Evolutionary conservation across 2,797 vertebrate genomes (phyloP), one percentile per base, ranked within the genome.

Genomic region (Falco columbarius): DNA sequence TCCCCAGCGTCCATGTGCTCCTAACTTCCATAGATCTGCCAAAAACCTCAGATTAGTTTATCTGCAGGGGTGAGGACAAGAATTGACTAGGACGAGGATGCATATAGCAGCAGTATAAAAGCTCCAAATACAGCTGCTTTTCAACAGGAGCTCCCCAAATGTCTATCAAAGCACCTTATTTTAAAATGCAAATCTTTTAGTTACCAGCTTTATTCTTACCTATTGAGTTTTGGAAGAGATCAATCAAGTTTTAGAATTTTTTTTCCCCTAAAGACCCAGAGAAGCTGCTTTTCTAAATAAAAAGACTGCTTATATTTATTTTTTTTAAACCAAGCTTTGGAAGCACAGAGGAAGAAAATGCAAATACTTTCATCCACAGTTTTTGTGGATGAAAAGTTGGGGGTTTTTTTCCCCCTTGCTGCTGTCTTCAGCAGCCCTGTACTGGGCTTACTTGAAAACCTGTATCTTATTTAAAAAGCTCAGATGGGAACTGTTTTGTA

Each of bases 401-500:
- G 4, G 23, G 21, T 38, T 66, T 86, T 76, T 62, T 47, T 7
- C 2, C 27, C 21, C 52, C 13, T 90, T 5, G 29, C 56, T 36
- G 18, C 90, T 49, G 29, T 32, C 23, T 83, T 56, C 26, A 1
- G 83, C 83, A 55, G 44, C 46, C 27, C 15, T 36, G 75, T 20
- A 0, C 62, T 44, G 52, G 61, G 14, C 67, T 86, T 8, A 22
- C 32, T 36, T 2, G 0, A 55, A 68, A 90, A 66, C 76, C 89
- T 72, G 74, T 18, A 34, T 68, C 56, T 79, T 36, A 55, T 76
- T 91, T 94, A 56, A 75, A 82, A 81, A 62, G 74, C 86, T 93
- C 89, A 38, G 42, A 71, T 4, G 46, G 85, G 91, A 92, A 68
- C 86, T 81, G 56, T 72, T 93, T 61, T 56, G 66, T 61, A 68